phyloP scores from a whole-genome alignment of 2,113 vertebrate species.

The Ahaetulla prasina region DNA sequence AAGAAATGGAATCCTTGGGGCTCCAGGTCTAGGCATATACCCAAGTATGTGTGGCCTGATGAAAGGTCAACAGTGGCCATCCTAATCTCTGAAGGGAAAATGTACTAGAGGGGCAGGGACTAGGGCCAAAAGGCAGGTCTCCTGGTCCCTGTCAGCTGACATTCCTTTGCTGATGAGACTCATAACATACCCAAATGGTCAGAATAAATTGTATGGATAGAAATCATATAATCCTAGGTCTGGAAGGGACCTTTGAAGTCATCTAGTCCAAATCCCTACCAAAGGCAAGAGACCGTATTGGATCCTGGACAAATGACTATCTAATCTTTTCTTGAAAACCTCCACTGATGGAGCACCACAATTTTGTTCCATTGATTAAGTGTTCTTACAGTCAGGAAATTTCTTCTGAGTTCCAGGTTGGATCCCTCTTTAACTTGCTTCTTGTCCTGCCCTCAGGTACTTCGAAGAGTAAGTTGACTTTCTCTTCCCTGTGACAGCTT shows the following conservation, averaged over 20 bases:
- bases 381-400: neutral
- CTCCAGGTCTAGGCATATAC: neutral
- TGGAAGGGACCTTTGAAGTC: neutral
- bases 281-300: neutral
- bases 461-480: too few species aligned
- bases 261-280: neutral
- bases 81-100: neutral
- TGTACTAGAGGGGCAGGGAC: neutral
- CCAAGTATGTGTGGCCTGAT: neutral
- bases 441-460: neutral
- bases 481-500: too few species aligned
- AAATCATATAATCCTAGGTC: neutral
- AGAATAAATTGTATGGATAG: neutral
- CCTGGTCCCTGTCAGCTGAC: neutral
- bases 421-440: too few species aligned
- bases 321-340: neutral
- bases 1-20: neutral
- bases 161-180: neutral
- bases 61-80: neutral
- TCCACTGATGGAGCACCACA: neutral
- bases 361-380: neutral
- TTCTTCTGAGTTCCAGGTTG: neutral
- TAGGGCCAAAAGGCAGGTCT: neutral
- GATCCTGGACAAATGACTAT: neutral
- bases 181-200: neutral